Evolutionary conservation across 2,113 vertebrate species (phyloP), one percentile per base, ranked within the genome.

Genomic region (Myodes glareolus): DNA sequence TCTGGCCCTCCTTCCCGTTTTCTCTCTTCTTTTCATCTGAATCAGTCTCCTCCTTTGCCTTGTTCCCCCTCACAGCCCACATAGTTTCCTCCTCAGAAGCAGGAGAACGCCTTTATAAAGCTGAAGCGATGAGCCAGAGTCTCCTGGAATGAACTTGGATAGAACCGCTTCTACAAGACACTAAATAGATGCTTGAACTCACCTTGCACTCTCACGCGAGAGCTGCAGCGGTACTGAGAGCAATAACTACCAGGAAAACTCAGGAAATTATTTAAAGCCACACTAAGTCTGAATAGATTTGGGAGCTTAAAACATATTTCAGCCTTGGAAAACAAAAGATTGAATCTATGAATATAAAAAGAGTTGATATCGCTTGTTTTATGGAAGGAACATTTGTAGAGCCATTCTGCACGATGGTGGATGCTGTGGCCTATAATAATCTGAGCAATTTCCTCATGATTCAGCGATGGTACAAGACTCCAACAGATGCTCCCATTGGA

Each of bases 301-400:
- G 87, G 92, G 94, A 95, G 52, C 95, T 95, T 86, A 95, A 96
- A 96, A 90, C 92, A 91, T 88, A 96, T 94, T 97, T 97, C 85
- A 92, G 92, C 86, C 87, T 87, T 52, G 36, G 77, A 97, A 96
- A 96, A 97, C 76, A 96, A 96, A 91, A 91, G 88, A 96, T 77
- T 92, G 96, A 97, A 91, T 96, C 81, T 75, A 76, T 96, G 93
- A 96, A 96, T 97, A 94, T 76, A 92, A 84, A 93, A 96, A 67
- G 76, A 94, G 77, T 94, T 82, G 76, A 94, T 80, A 92, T 29
- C 23, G 50, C 91, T 95, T 95, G 70, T 92, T 91, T 96, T 50
- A 47, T 77, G 88, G 85, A 97, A 78, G 91, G 73, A 96, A 93
- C 93, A 89, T 86, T 92, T 97, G 95, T 95, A 2, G n/a, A 95